Evolutionary conservation across 2,888 invertebrate species (phyloP).

Genomic region (Lissocephala sabroskyi): DNA sequence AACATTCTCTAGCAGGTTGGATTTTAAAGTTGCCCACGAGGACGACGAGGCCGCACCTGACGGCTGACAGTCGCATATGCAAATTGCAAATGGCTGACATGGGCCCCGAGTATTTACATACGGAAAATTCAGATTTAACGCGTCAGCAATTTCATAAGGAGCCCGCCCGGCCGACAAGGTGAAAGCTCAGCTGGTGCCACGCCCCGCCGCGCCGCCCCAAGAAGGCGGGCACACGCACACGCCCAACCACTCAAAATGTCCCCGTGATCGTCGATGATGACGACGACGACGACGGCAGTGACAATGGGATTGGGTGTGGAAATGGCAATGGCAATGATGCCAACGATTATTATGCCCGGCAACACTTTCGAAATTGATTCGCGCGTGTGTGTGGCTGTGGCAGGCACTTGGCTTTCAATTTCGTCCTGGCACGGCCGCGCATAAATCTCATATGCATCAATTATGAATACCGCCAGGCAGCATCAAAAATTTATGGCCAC

Average conservation of each 20-base stretch:
- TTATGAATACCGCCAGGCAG: conserved; percentile 20
- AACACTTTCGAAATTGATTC: conserved; percentile 49
- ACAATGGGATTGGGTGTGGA: neutral
- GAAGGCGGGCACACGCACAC: too few species aligned
- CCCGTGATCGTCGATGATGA: neutral
- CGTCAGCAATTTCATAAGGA: conserved; percentile 3
- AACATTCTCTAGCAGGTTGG: conserved; percentile 20
- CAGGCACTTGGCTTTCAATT: conserved; percentile 20
- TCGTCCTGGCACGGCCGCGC: conserved; percentile 13
- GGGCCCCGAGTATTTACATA: conserved; percentile 45
- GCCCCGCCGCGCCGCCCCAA: too few species aligned
- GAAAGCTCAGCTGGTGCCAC: neutral
- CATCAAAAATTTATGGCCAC: conserved; percentile 8
- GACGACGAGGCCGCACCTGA: too few species aligned
- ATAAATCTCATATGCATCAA: conserved; percentile 38
- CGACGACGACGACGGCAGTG: neutral
- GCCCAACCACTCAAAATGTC: neutral
- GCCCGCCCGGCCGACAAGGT: neutral
- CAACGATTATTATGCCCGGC: conserved; percentile 9
- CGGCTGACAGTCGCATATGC: neutral
- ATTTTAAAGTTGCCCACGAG: conserved; percentile 21
- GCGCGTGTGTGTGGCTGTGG: conserved; percentile 35
- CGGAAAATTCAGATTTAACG: conserved; percentile 5
- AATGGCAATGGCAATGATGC: neutral
- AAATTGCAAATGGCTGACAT: neutral